Conservation (phyloP, 2,113 vertebrate genomes). For the Seriola quinqueradiata region DNA sequence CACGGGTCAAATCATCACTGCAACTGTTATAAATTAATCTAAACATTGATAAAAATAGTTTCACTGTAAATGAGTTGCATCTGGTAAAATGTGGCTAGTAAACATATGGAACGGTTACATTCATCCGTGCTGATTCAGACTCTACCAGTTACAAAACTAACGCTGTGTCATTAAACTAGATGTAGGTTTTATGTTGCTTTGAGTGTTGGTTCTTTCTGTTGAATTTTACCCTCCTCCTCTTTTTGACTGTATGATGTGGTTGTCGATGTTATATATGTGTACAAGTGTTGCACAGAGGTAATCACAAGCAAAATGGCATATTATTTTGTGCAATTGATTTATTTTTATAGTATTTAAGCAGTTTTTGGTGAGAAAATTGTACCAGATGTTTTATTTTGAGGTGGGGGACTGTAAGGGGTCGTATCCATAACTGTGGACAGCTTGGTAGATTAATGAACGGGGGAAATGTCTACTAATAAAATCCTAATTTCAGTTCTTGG, state of each 20-base stretch:
- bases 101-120: background rate
- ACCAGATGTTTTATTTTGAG: slow-evolving; percentile 76
- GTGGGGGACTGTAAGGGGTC: slow-evolving; percentile 51
- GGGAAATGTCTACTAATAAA: slow-evolving; percentile 81
- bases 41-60: background rate
- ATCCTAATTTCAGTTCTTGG: slow-evolving; percentile 73
- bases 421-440: slow-evolving; percentile 60
- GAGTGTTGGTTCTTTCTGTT: slow-evolving; percentile 32
- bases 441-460: slow-evolving; percentile 61
- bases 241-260: slow-evolving; percentile 49
- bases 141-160: slow-evolving; percentile 3
- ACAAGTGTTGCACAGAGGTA: slow-evolving; percentile 70
- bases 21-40: background rate
- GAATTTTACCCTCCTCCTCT: slow-evolving; percentile 21
- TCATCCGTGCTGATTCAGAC: slow-evolving; percentile 5
- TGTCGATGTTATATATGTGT: slow-evolving; percentile 60
- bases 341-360: slow-evolving; percentile 87
- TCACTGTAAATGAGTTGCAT: background rate
- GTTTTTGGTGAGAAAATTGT: slow-evolving; percentile 70
- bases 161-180: slow-evolving; percentile 1
- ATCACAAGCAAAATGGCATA: slow-evolving; percentile 69
- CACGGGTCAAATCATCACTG: background rate
- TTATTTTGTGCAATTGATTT: slow-evolving; percentile 81
- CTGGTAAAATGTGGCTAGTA: background rate
- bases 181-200: slow-evolving; percentile 36